Conservation (phyloP, 2,797 vertebrate genomes). For the Typhlichthys eigenmanni region DNA sequence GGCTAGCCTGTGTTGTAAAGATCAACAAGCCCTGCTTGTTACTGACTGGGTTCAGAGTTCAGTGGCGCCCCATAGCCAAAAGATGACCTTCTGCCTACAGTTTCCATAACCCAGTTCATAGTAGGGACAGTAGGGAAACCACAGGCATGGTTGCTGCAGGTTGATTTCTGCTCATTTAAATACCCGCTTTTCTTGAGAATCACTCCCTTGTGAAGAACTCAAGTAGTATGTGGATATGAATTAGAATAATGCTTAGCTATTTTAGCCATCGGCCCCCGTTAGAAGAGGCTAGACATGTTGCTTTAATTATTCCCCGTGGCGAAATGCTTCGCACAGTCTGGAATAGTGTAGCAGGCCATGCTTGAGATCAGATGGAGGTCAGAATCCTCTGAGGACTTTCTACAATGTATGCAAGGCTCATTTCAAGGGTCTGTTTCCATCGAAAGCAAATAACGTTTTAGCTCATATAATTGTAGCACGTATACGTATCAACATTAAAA, state of each 20-base stretch:
- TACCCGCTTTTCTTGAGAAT: slow-evolving; percentile 28
- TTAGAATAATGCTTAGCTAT: neutral
- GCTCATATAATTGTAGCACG: neutral
- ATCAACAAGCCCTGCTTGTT: neutral
- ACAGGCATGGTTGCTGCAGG: slow-evolving; percentile 3
- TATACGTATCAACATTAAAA: neutral
- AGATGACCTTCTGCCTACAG: slow-evolving; percentile 43
- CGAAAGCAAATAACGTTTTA: neutral
- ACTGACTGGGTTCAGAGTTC: slow-evolving; percentile 5
- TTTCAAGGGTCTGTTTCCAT: neutral
- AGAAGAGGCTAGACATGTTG: neutral
- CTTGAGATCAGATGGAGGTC: neutral
- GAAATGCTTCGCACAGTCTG: neutral
- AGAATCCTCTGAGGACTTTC: neutral
- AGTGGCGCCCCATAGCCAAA: slow-evolving; percentile 20
- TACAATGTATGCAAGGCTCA: neutral
- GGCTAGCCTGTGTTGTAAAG: neutral
- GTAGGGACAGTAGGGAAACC: slow-evolving; percentile 12
- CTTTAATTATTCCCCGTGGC: slow-evolving; percentile 3
- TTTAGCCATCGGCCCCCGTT: neutral
- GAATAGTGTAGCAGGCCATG: neutral
- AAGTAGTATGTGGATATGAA: neutral
- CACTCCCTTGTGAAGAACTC: slow-evolving; percentile 11
- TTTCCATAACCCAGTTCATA: slow-evolving; percentile 27
- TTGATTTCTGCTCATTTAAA: slow-evolving; percentile 6